Percentiles rank a stretch among this genome's conserved stretches.
Evolutionary conservation across 2,888 invertebrate species (phyloP).

Genomic region (Ctena decussata): DNA sequence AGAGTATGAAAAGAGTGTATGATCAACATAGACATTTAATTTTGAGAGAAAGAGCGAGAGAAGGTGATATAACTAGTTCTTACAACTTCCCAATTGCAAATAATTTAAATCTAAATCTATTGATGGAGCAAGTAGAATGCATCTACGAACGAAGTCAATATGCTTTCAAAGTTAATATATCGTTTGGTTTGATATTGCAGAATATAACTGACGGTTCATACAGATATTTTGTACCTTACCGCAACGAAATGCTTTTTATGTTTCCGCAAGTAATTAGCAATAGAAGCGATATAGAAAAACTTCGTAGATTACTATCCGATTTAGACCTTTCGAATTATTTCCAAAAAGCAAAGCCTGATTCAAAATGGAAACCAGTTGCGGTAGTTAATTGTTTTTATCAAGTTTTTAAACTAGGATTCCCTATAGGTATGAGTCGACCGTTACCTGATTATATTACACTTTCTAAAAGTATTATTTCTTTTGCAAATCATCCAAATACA

Average conservation of each 20-base stretch:
- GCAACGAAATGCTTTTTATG: too few species aligned
- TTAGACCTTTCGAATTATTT: slow-evolving; percentile 4
- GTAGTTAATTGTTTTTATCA: slow-evolving; percentile 9
- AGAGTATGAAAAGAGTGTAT: too few species aligned
- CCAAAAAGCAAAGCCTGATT: slow-evolving; percentile 4
- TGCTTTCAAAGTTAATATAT: slow-evolving; percentile 7
- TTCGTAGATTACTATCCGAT: neutral
- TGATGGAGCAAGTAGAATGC: neutral
- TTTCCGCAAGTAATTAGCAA: too few species aligned
- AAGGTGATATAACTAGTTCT: too few species aligned
- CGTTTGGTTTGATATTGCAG: neutral
- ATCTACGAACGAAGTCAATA: slow-evolving; percentile 14
- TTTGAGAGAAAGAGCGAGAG: too few species aligned
- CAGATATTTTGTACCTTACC: too few species aligned
- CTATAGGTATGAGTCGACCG: neutral
- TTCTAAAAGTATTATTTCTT: slow-evolving; percentile 18
- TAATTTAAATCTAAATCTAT: too few species aligned
- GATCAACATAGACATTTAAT: too few species aligned
- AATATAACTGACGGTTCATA: neutral
- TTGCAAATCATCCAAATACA: neutral
- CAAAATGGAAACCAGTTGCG: slow-evolving; percentile 12
- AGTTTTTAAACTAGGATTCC: slow-evolving; percentile 1
- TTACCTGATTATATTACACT: neutral
- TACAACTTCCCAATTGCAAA: too few species aligned
- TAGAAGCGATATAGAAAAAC: neutral